Base-by-base conservation (phyloP, 1,140 invertebrate genomes). In the Spodoptera frugiperda region DNA sequence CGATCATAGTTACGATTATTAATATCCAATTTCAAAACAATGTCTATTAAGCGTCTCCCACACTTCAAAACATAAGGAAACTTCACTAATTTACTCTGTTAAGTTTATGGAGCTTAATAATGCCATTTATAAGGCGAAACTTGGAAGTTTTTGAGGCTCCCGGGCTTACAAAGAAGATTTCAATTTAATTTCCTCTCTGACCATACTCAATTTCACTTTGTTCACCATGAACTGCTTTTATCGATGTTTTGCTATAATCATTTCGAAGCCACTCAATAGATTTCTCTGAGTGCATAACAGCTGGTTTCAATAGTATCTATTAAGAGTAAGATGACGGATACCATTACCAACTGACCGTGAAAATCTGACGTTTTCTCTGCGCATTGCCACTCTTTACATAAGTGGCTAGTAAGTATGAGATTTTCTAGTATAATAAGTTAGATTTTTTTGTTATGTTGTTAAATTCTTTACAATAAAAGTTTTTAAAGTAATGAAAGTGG, bases 341-440 rank as follows among this genome's bases (percentile, higher is more conserved):
- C 61, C 55, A 72, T 72, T 77, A 72, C 19, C 77, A 73, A 67
- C 59, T 78, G 77, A 78, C 70, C 77, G 77, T 78, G 59, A 78
- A 78, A 78, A 72, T 67, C 33, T 73, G 51, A 44, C 49, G 77
- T 73, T 78, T 78, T 78, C 77, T 78, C 77, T 54, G 70, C 54
- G 70, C 70, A 78, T 70, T 44, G 46, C 17, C 49, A 77, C 46
- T 63, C 49, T 78, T 46, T 48, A 61, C 25, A 21, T 59, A 19
- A 10, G 55, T 14, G 71, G 54, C 55, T 21, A 54, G 49, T 55
- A 46, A 71, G 46, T 10, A 1, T n/a, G 53, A 44, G 33, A 55
- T n/a, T 48, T n/a, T 65, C 25, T 25, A n/a, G 25, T 25, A 1
- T 25, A 25, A 25, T 25, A 25, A 25, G 0, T 25, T 25, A 4